Base-by-base conservation (phyloP, 2,888 invertebrate species). In the Lumbricus terrestris region DNA sequence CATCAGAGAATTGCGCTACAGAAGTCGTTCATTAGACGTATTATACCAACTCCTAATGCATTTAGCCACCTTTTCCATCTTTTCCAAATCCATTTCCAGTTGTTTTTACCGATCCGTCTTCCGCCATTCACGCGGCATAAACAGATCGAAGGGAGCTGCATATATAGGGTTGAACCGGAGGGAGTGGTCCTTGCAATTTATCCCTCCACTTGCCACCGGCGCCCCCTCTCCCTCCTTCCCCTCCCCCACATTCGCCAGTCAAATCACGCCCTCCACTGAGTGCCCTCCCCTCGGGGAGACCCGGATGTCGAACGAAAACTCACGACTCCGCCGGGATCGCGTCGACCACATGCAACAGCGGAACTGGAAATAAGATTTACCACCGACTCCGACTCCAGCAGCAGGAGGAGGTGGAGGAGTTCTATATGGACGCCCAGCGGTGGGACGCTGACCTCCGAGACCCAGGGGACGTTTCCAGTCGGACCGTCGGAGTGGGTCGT, bases 161-260 rank as follows among this genome's bases (percentile, higher is more conserved):
- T n/a, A n/a, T 69, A n/a, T n/a, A 5, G 4, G 69, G 69, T n/a
- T 8, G 29, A 11, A 69, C 69, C 29, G 29, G 1, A 8, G 69
- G 69, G 69, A 69, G n/a, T n/a, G n/a, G 69, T n/a, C 69, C 69
- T n/a, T 69, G 69, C n/a, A n/a, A 69, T 69, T 69, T 69, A 69
- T 69, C 69, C 69, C 13, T n/a, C 69, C 69, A 69, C 29, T n/a
- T 69, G 69, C 69, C n/a, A n/a, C n/a, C 29, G 69, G n/a, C 8
- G n/a, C 69, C n/a, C n/a, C n/a, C 69, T n/a, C 69, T n/a, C 8
- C 6, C 11, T 8, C 29, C n/a, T n/a, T n/a, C n/a, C n/a, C n/a
- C n/a, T n/a, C n/a, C n/a, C n/a, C n/a, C n/a, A n/a, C n/a, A n/a
- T 23, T 69, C 47, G 69, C 29, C 69, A 69, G 69, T 69, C 69